Evolutionary conservation across 1,140 invertebrate species (phyloP).

Genomic region (Zaprionus vittiger): DNA sequence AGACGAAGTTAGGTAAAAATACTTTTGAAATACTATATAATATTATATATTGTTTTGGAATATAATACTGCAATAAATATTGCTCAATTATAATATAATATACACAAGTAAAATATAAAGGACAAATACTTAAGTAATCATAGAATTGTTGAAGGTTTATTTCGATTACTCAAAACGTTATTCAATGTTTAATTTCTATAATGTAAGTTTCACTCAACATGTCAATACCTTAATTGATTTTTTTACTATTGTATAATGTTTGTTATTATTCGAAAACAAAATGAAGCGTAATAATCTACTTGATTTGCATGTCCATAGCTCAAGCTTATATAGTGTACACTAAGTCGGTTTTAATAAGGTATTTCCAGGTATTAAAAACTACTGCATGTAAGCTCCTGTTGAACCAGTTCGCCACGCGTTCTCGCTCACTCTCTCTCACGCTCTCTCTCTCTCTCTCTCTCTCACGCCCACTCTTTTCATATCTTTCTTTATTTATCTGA

Average conservation of each 20-base stretch:
- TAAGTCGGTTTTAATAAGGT: not conserved
- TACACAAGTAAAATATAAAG: not conserved
- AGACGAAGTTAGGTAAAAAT: not conserved
- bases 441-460: not conserved
- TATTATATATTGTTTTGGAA: no score
- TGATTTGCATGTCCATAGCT: not conserved
- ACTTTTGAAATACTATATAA: no score
- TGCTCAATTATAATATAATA: not conserved
- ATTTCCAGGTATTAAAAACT: not conserved
- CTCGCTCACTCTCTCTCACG: not conserved
- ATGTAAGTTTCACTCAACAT: not conserved
- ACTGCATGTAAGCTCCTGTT: not conserved
- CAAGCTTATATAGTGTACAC: not conserved
- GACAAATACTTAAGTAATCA: not conserved
- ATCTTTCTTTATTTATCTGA: not conserved
- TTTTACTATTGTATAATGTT: not conserved
- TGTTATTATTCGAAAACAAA: not conserved
- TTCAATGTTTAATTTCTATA: no score
- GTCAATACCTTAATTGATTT: not conserved
- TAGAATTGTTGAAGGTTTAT: no score
- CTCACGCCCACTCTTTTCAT: not conserved
- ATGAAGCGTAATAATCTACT: constrained; percentile 2
- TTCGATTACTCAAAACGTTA: no score
- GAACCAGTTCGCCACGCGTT: not conserved
- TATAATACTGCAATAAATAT: no score